phyloP scores from a whole-genome alignment of 2,797 vertebrate genomes.

The Anolis apletophallus region DNA sequence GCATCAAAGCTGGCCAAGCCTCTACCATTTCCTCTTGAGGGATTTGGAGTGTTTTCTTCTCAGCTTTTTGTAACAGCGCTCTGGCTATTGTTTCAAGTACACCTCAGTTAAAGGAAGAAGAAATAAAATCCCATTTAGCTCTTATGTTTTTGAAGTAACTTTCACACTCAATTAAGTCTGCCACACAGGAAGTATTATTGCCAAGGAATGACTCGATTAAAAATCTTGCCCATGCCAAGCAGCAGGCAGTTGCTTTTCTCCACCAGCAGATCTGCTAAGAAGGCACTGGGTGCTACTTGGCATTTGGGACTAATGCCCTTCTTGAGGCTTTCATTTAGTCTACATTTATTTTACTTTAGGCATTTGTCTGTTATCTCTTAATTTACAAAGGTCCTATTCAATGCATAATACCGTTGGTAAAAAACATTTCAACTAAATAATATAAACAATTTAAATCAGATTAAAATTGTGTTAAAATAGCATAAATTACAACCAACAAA shows the following conservation, averaged over 20 bases:
- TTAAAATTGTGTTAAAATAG: too few relatives aligned
- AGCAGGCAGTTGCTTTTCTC: not conserved
- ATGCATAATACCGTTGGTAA: too few relatives aligned
- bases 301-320: not conserved
- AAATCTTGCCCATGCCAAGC: rapidly evolving
- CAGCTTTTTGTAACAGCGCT: not conserved
- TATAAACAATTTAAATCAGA: too few relatives aligned
- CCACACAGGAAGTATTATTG: not conserved
- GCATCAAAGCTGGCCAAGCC: conserved; percentile 50
- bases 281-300: not conserved
- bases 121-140: not conserved
- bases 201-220: not conserved
- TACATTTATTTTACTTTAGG: not conserved
- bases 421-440: too few relatives aligned
- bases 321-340: not conserved
- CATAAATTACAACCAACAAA: too few relatives aligned
- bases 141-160: conserved; percentile 7
- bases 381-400: too few relatives aligned
- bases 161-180: not conserved
- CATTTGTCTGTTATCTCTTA: too few relatives aligned
- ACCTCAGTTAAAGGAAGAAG: conserved; percentile 7
- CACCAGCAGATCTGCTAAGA: not conserved
- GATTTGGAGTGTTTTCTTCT: conserved; percentile 18
- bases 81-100: not conserved
- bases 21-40: conserved; percentile 12